Conservation (phyloP, 2,888 invertebrate genomes). For the Venusia cambrica region DNA sequence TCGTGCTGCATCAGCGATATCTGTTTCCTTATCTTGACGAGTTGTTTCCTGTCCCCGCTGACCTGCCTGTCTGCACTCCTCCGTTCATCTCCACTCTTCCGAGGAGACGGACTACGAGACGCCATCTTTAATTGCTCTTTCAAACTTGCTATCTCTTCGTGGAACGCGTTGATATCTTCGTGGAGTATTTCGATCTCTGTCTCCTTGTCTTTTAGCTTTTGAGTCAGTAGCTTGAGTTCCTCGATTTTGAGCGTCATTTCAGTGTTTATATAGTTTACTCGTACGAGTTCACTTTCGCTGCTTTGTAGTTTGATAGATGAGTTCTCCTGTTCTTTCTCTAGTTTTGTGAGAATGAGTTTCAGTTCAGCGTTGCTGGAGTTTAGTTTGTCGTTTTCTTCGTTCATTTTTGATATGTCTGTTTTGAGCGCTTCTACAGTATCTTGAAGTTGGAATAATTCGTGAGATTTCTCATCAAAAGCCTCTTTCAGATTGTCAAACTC, state of each 20-base stretch:
- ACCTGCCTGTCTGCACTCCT: conserved; percentile 71
- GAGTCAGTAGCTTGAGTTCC: conserved; percentile 62
- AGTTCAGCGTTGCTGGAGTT: conserved; percentile 58
- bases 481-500: conserved; percentile 69
- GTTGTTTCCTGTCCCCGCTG: conserved; percentile 79
- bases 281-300: conserved; percentile 60
- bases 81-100: conserved; percentile 77
- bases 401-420: conserved; percentile 58
- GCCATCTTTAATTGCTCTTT: conserved; percentile 72
- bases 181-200: conserved; percentile 78
- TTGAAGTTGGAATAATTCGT: conserved; percentile 64
- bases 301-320: conserved; percentile 62
- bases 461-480: conserved; percentile 69
- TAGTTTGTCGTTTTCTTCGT: conserved; percentile 64
- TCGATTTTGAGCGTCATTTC: conserved; percentile 65
- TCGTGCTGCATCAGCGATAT: conserved; percentile 67
- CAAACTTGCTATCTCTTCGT: conserved; percentile 71
- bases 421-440: conserved; percentile 57
- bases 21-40: conserved; percentile 75
- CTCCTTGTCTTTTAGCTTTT: conserved; percentile 73
- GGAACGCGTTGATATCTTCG: conserved; percentile 73
- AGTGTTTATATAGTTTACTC: conserved; percentile 58
- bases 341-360: conserved; percentile 58
- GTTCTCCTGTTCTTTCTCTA: conserved; percentile 73
- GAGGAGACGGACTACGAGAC: conserved; percentile 80